Conservation (phyloP, 2,113 vertebrate species). For the Laterallus jamaicensis region DNA sequence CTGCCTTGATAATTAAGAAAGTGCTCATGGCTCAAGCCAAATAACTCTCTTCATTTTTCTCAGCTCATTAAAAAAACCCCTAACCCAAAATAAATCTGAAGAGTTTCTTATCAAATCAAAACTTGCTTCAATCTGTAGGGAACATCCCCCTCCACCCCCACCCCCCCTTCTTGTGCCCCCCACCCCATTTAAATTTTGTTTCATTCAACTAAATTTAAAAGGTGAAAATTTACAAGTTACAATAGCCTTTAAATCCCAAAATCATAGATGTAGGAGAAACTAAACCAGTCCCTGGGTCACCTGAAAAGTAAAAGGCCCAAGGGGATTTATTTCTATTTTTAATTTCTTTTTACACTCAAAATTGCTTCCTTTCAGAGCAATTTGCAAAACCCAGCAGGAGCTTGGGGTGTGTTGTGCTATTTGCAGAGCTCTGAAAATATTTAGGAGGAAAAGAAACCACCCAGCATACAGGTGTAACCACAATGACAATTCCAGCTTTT, state of each 20-base stretch:
- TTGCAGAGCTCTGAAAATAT: background rate
- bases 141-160: no score
- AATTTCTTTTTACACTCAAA: background rate
- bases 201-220: background rate
- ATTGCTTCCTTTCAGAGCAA: background rate
- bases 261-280: background rate
- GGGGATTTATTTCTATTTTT: background rate
- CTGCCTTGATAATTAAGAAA: conserved; percentile 16
- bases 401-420: background rate
- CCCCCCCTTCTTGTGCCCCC: no score
- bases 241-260: background rate
- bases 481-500: background rate
- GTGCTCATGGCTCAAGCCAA: conserved; percentile 26
- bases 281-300: background rate
- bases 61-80: background rate
- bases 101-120: conserved; percentile 29
- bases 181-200: background rate
- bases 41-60: conserved; percentile 47
- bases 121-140: background rate
- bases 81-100: background rate
- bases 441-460: background rate
- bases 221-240: background rate
- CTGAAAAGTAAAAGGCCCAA: background rate
- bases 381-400: background rate
- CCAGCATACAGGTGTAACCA: background rate